Evolutionary conservation across 2,888 invertebrate species (phyloP), one percentile per base, ranked within the genome.

Genomic region (Muschampia plurimacula): DNA sequence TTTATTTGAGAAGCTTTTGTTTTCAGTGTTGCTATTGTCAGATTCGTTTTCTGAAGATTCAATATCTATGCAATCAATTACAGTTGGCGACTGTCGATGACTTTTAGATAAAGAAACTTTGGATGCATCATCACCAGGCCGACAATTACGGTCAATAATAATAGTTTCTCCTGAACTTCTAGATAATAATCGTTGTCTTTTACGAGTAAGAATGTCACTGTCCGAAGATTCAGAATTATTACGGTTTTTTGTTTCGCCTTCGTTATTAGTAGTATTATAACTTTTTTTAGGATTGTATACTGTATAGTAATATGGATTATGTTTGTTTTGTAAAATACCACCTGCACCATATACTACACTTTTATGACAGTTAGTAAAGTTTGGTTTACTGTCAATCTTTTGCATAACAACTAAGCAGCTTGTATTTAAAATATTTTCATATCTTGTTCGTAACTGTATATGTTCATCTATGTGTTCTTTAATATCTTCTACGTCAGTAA

Each of bases 21-120:
- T 69, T 59, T 76, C 75, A 8, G 57, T 57, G 52, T 67, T 77
- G 65, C 67, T 79, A 74, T 74, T 77, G 36, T 79, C 82, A 41
- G 82, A 80, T 41, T 80, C 83, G 78, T 81, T 83, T 12, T 88
- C 88, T 44, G 90, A 85, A 7, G 87, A 87, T 75, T 90, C 88
- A 76, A 92, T 84, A 72, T 82, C 84, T 59, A 91, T 89, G 73
- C 85, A 91, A 72, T 86, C 87, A 72, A 79, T 77, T 36, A 78
- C 77, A 52, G 74, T 69, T 36, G 65, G 66, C 39, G 59, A 10
- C 22, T n/a, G n/a, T 36, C 6, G 12, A n/a, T 13, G 63, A 32
- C n/a, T 9, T 44, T 60, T 44, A 64, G 69, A 41, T 13, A 57
- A 57, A 39, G 52, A 28, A 66, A 28, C 15, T 39, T 39, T 13